These are phyloP conservation scores for Dendroctonus ponderosae DNA, from an alignment of 1,140 invertebrate genomes.

Conservation along the genomic window DNA sequence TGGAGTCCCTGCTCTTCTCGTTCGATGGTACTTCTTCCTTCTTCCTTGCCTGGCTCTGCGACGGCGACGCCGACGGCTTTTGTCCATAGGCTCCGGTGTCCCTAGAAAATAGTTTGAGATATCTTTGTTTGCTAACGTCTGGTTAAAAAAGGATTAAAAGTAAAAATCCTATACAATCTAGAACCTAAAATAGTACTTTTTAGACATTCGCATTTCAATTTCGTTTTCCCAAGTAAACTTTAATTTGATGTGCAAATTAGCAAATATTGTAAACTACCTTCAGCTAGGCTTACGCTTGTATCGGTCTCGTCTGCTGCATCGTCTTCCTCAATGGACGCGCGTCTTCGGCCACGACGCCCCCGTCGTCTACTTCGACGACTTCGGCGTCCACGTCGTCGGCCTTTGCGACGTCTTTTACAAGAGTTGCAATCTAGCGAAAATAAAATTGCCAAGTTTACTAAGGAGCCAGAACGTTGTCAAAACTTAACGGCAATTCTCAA, in stretches of 20 bases:
- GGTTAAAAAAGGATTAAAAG: too few species aligned
- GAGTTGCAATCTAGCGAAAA: slow-evolving; percentile 3
- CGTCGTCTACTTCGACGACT: slow-evolving; percentile 14
- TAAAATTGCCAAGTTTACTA: too few species aligned
- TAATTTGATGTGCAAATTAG: too few species aligned
- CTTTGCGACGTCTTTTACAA: not conserved
- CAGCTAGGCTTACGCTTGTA: not conserved
- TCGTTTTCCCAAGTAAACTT: too few species aligned
- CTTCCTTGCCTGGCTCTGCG: not conserved
- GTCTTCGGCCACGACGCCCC: slow-evolving; percentile 5
- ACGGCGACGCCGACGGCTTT: not conserved
- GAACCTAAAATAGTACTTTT: too few species aligned
- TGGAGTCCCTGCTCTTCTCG: not conserved
- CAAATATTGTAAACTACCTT: not conserved
- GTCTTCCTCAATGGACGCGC: not conserved
- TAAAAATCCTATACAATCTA: too few species aligned
- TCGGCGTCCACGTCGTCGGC: slow-evolving; percentile 13
- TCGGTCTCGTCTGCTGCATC: not conserved
- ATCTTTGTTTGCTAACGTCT: not conserved
- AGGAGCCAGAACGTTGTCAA: not conserved
- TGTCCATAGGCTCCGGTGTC: slow-evolving; percentile 15
- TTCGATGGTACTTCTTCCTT: not conserved
- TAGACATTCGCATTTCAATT: too few species aligned
- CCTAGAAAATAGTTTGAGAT: not conserved
- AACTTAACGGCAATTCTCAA: not conserved